These are phyloP conservation scores for Lichenostomus cassidix DNA, from an alignment of 2,113 vertebrate species.

Conservation along the genomic window DNA sequence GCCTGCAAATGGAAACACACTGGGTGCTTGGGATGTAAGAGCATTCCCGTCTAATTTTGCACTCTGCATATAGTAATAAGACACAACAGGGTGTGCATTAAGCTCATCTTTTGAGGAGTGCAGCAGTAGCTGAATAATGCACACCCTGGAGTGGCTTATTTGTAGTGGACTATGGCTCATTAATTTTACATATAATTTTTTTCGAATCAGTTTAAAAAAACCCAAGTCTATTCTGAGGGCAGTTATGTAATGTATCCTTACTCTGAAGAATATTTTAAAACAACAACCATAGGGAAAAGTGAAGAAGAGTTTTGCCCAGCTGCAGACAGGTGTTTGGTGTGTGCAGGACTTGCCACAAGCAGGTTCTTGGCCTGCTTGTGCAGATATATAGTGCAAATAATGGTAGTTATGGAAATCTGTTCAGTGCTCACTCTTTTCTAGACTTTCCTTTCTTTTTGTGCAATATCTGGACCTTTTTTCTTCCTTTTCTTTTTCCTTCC, in stretches of 20 bases:
- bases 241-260: constrained; percentile 22
- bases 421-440: background rate
- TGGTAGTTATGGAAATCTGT: background rate
- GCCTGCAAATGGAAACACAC: constrained; percentile 33
- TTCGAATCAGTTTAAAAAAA: background rate
- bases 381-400: background rate
- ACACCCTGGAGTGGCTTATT: constrained; percentile 52
- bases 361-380: background rate
- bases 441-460: background rate
- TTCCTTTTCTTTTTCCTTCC: background rate
- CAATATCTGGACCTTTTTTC: background rate
- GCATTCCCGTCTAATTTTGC: constrained; percentile 37
- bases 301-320: background rate
- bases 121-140: constrained; percentile 44
- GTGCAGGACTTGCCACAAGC: rapidly evolving
- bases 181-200: constrained; percentile 59
- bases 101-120: constrained; percentile 50
- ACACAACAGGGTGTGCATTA: constrained; percentile 60
- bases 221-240: background rate
- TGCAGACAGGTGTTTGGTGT: background rate
- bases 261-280: background rate
- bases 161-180: constrained; percentile 59
- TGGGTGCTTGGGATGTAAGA: background rate
- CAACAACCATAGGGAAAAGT: background rate
- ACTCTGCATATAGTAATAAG: constrained; percentile 58